Evolutionary conservation across 2,888 invertebrate species (phyloP).

Genomic region (Harpalus rubripes): DNA sequence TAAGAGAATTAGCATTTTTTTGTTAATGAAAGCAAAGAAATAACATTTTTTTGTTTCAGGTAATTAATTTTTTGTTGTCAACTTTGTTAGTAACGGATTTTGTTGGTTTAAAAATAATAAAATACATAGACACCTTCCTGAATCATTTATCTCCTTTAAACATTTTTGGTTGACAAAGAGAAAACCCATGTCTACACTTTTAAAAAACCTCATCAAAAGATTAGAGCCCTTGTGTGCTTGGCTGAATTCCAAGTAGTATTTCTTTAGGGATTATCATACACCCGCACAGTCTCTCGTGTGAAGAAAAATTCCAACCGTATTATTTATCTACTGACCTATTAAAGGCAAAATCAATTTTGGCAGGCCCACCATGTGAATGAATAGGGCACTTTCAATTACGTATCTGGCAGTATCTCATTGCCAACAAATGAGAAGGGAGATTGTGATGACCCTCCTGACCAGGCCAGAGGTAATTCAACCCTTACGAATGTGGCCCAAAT

Average conservation of each 20-base stretch:
- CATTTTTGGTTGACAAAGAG: neutral
- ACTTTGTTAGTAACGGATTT: too few relatives aligned
- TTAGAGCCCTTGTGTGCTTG: neutral
- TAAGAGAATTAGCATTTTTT: too few relatives aligned
- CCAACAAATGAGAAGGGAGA: neutral
- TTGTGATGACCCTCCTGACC: neutral
- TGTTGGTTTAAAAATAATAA: too few relatives aligned
- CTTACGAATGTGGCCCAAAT: neutral
- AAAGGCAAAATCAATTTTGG: neutral
- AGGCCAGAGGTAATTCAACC: neutral
- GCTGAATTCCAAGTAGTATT: neutral
- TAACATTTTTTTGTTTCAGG: too few relatives aligned
- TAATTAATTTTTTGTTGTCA: too few relatives aligned
- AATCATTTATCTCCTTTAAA: too few relatives aligned
- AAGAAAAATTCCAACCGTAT: neutral
- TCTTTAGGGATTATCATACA: constrained; percentile 9
- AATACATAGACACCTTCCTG: too few relatives aligned
- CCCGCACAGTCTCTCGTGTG: neutral
- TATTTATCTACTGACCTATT: constrained; percentile 8
- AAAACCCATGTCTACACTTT: neutral
- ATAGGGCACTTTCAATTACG: constrained; percentile 28
- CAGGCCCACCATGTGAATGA: constrained; percentile 15
- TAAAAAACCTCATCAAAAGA: neutral
- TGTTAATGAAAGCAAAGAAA: too few relatives aligned
- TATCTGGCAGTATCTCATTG: constrained; percentile 12